Base-by-base conservation (phyloP, 1,140 invertebrate species). In the Megalonaias nervosa region DNA sequence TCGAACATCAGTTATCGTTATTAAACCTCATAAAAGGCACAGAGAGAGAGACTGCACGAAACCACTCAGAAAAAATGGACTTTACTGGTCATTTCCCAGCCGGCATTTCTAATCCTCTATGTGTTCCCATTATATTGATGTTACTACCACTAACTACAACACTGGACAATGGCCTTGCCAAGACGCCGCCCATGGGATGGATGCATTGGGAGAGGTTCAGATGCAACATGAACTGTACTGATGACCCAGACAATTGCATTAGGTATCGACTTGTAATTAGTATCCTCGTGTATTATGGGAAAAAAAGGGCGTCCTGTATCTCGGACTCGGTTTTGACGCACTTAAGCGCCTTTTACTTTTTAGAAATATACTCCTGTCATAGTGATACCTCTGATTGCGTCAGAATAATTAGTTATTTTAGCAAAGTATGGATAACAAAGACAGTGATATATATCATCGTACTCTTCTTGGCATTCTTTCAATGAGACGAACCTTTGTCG, bases 141-240 rank as follows among this genome's bases (percentile, higher is more conserved):
- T 2, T 71, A 16, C 11, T 71, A 16, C 9, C 67, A 23, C 17
- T 19, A 17, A 23, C 31, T 16, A 48, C 19, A 21, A 59, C 74
- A 48, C 67, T 91, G 48, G 83, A 91, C 68, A 91, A 91, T 86
- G 90, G 90, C 1, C 71, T 91, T n/a, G 89, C 86, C 31, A 71
- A 77, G 55, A 90, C 89, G 13, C 90, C 90, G 65, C 88, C 90
- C 13, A 91, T 90, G 89, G 90, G 90, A 17, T 91, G 90, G 90
- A 82, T 90, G 78, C 86, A 88, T 56, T 90, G 89, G 89, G 82
- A 91, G 75, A 71, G 90, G 64, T 91, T 90, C 75, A 69, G 89
- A 48, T 91, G 90, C 77, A 84, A 84, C 55, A 84, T 79, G 38
- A 87, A 91, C 77, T 91, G 90, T 82, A 68, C 82, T 23, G 79